Conservation (phyloP, 2,888 invertebrate species). For the Platypus cylindrus region DNA sequence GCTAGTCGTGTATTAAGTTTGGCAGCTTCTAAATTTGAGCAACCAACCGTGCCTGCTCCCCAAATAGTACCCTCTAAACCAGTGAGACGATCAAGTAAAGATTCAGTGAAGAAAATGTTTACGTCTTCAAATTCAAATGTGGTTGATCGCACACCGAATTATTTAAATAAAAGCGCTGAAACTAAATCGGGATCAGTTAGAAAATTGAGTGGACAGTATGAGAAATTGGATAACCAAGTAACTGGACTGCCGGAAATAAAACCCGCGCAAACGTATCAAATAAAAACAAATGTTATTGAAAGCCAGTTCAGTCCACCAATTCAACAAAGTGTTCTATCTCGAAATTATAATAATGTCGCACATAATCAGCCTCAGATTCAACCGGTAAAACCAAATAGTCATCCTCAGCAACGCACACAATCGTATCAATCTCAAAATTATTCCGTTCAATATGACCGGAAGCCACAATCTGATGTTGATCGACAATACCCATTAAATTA, state of each 20-base stretch:
- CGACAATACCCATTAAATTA: conserved; percentile 15
- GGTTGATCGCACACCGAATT: conserved; percentile 23
- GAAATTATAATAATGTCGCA: not conserved
- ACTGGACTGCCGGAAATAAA: conserved; percentile 10
- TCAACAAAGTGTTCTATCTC: not conserved
- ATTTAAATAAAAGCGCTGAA: conserved; percentile 24
- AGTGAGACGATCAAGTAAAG: conserved; percentile 26
- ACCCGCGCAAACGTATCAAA: conserved; percentile 14
- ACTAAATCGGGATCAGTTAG: conserved; percentile 25
- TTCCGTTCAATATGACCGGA: conserved; percentile 16
- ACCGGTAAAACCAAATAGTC: too few relatives aligned
- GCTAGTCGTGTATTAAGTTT: conserved; percentile 39
- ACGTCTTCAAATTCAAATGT: conserved; percentile 19
- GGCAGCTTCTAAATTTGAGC: conserved; percentile 45
- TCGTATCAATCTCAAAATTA: conserved; percentile 11
- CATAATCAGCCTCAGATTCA: conserved; percentile 7
- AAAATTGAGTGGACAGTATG: conserved; percentile 32
- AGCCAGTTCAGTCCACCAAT: conserved; percentile 5
- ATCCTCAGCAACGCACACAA: conserved; percentile 1
- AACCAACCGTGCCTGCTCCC: conserved; percentile 18
- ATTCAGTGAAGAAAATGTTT: conserved; percentile 19
- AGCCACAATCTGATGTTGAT: conserved; percentile 9
- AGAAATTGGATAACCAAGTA: conserved; percentile 20
- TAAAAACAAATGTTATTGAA: conserved; percentile 15
- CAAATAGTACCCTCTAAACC: conserved; percentile 22